Conservation (phyloP, 2,113 vertebrate species). For the Dermatemys mawii region DNA sequence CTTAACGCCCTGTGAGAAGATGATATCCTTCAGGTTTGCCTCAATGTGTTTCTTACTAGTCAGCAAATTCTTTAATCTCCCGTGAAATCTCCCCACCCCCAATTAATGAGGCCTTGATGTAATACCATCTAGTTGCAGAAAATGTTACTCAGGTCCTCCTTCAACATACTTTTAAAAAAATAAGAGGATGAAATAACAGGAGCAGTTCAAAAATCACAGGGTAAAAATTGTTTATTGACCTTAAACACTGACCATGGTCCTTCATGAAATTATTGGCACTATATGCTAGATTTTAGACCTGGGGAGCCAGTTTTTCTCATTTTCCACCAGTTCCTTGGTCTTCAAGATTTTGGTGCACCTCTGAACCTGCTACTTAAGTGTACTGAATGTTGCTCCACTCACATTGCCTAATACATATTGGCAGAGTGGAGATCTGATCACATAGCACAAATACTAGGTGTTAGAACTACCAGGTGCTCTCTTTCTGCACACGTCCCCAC, state of each 20-base stretch:
- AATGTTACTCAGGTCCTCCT: background rate
- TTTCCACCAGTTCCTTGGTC: rapidly evolving
- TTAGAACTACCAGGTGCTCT: rapidly evolving
- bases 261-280: background rate
- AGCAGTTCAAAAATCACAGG: background rate
- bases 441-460: background rate
- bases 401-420: background rate
- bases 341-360: background rate
- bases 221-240: background rate
- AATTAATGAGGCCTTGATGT: background rate
- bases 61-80: rapidly evolving
- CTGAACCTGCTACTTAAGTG: rapidly evolving
- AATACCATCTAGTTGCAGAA: background rate
- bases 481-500: rapidly evolving
- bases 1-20: rapidly evolving
- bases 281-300: background rate
- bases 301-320: background rate
- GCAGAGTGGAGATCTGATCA: rapidly evolving
- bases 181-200: background rate
- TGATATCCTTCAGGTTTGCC: background rate
- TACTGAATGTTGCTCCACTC: too few relatives aligned
- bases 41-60: background rate
- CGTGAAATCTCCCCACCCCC: background rate
- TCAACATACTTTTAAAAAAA: background rate
- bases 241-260: background rate